Conservation (phyloP, 2,113 vertebrate genomes). For the Osmerus eperlanus region DNA sequence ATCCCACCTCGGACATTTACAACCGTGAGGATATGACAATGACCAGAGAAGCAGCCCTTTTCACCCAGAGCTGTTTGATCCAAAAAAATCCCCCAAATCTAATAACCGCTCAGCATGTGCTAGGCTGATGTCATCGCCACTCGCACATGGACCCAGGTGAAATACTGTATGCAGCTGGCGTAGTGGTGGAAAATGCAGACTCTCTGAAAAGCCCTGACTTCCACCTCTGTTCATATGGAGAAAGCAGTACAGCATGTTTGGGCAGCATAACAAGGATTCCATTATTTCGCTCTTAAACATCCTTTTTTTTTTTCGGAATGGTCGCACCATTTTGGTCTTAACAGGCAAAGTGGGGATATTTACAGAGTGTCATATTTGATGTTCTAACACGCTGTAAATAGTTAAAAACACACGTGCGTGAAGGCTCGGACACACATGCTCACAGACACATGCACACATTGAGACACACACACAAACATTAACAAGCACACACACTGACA, state of each 20-base stretch:
- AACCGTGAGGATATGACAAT: conserved; percentile 36
- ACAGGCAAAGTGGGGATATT: conserved; percentile 39
- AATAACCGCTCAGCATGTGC: conserved; percentile 7
- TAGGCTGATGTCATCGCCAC: conserved; percentile 18
- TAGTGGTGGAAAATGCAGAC: conserved; percentile 6
- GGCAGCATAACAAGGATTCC: conserved; percentile 28
- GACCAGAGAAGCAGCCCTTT: too few relatives aligned
- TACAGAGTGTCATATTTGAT: conserved; percentile 33
- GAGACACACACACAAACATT: neutral
- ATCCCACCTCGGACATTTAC: conserved; percentile 52
- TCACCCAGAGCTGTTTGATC: too few relatives aligned
- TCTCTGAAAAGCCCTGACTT: neutral
- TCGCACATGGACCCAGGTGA: conserved; percentile 8
- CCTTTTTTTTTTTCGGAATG: conserved; percentile 18
- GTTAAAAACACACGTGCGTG: neutral
- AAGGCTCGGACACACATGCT: neutral
- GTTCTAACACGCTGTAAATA: conserved; percentile 10
- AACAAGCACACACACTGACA: neutral
- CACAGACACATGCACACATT: neutral
- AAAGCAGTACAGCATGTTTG: neutral
- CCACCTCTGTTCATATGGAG: neutral
- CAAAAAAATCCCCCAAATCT: neutral
- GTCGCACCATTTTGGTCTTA: conserved; percentile 23
- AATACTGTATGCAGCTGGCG: conserved; percentile 7
- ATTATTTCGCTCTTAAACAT: conserved; percentile 27